Base-by-base conservation (phyloP, 2,797 vertebrate species). In the Cynopterus sphinx region DNA sequence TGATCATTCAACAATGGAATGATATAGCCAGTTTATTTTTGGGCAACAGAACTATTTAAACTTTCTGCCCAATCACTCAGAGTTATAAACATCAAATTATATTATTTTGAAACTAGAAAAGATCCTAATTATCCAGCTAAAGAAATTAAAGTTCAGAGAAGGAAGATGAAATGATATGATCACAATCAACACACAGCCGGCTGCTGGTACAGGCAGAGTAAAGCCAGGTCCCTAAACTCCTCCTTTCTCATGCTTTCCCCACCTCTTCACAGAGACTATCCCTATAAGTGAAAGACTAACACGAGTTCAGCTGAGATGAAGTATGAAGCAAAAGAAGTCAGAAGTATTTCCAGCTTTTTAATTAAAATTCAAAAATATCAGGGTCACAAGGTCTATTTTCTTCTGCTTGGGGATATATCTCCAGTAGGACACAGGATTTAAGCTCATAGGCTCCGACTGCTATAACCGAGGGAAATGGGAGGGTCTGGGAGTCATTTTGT, bases 1-100 rank as follows among this genome's bases (percentile, higher is more conserved):
- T 83, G 43, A 57, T 65, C 26, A 87, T 94, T 96, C 43, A 90
- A 75, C 71, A 84, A 68, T 3, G 53, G 59, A 91, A 43, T 83
- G 43, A 55, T 53, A 61, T 41, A 82, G 59, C 16, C 26, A 53
- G 26, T 96, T 86, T 73, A 55, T 63, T 90, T 33, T 41, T 89
- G 33, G 43, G 41, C n/a, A 96, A 68, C 3, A 75, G 11, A 85
- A 13, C 61, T 89, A 41, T 74, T 88, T 31, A 70, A 65, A 87
- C 22, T 90, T 90, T 65, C 55, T 65, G 22, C 63, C 39, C 33
- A 67, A n/a, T 74, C n/a, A 74, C 65, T 33, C 19, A 61, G 57
- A 68, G 49, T 59, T 71, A 73, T 81, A 65, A 75, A 75, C 59
- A 89, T 53, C 19, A 36, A 68, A 43, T 46, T 65, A 43, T 68